Base-by-base conservation (phyloP, 2,797 vertebrate species). In the Mus caroli region DNA sequence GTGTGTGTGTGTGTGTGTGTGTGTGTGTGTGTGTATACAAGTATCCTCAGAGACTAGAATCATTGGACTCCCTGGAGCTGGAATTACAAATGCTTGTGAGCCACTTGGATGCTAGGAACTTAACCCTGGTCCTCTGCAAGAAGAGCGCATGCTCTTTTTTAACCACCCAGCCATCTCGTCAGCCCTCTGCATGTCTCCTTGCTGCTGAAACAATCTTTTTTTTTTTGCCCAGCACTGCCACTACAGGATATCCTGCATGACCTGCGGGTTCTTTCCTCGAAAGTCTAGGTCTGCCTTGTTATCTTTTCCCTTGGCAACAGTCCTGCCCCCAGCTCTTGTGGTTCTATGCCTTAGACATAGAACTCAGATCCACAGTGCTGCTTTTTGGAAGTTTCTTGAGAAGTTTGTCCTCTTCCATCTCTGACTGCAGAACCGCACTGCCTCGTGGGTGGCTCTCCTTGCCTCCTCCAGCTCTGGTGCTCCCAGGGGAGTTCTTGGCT, bases 361-460 rank as follows among this genome's bases (percentile, higher is more conserved):
- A 17, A 46, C 58, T 67, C 17, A 3, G 85, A 62, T 60, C 54
- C 31, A 17, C 1, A 6, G 20, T 3, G 56, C 13, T 24, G 46
- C 11, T 75, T 71, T 73, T 69, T 20, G 60, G 40, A 12, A 1
- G 11, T 67, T 77, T 77, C 64, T 28, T 3, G 14, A 15, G 52
- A 62, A 43, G 24, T 2, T 0, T 6, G 1, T 20, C 17, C 40
- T n/a, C 31, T 76, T 34, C 2, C 7, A 0, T 15, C 52, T 58
- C 50, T 58, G 37, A 94, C 69, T 20, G n/a, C 3, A 6, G 12
- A 54, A 46, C 64, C 26, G 2, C 0, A 0, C 6, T 4, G 28
- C 52, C 84, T 4, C 80, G 3, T 31, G 19, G 62, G 43, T 5
- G 17, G 2, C n/a, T 52, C 1, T n/a, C 37, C 71, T 76, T 34